These are phyloP conservation scores for Ladona fulva DNA, from an alignment of 1,140 invertebrate species.

Conservation along the genomic window DNA sequence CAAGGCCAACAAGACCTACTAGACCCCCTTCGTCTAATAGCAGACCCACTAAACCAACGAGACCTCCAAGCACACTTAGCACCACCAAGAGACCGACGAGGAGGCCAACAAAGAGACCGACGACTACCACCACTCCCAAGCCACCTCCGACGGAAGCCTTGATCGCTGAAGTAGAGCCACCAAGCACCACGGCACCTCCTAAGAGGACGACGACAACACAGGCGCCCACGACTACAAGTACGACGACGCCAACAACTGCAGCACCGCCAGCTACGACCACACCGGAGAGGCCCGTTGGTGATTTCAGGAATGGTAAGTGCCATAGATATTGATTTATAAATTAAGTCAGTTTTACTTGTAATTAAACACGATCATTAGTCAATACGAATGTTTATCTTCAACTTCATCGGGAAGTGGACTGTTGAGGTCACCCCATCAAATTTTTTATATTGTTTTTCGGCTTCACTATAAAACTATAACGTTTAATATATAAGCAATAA, in stretches of 20 bases:
- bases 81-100: slow-evolving; percentile 34
- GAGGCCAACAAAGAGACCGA: slow-evolving; percentile 26
- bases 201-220: slow-evolving; percentile 31
- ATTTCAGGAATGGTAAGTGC: slow-evolving; percentile 55
- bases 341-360: too few species aligned
- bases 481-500: too few species aligned
- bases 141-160: slow-evolving; percentile 31
- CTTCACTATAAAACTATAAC: too few species aligned
- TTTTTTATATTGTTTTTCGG: too few species aligned
- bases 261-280: slow-evolving; percentile 1
- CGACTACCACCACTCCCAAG: slow-evolving; percentile 33
- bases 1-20: background rate
- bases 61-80: slow-evolving; percentile 25
- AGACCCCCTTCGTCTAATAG: slow-evolving; percentile 15
- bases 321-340: too few species aligned
- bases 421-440: too few species aligned
- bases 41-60: slow-evolving; percentile 29
- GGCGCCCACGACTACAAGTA: slow-evolving; percentile 21
- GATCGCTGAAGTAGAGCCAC: slow-evolving; percentile 13
- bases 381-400: too few species aligned
- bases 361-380: too few species aligned
- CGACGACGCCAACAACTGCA: slow-evolving; percentile 16
- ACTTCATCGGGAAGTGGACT: too few species aligned
- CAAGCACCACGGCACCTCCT: slow-evolving; percentile 23
- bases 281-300: slow-evolving; percentile 24